These are phyloP conservation scores for Dendrolimus punctatus DNA, from an alignment of 1,140 invertebrate genomes.

Conservation along the genomic window DNA sequence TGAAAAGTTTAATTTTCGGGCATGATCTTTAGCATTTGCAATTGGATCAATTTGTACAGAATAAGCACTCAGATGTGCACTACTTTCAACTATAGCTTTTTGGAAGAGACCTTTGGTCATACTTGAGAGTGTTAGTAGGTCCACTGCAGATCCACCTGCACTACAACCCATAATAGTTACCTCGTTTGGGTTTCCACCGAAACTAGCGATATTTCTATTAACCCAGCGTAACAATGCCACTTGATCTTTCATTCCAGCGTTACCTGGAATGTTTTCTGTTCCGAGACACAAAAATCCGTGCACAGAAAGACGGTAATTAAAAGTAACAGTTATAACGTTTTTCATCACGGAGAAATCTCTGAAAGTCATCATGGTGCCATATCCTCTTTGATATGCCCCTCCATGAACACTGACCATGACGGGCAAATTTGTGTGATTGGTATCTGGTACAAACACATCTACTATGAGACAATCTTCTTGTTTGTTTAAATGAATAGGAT, in stretches of 20 bases:
- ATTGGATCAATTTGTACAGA: conserved; percentile 19
- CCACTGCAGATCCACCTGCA: conserved; percentile 19
- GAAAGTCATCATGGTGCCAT: conserved; percentile 8
- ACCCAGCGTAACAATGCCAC: conserved; percentile 26
- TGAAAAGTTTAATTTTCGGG: conserved; percentile 6
- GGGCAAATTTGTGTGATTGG: conserved; percentile 32
- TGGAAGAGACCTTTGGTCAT: conserved; percentile 20
- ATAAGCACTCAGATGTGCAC: conserved; percentile 11
- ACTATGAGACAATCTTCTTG: conserved; percentile 46
- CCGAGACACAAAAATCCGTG: conserved; percentile 31
- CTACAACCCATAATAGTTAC: conserved; percentile 23
- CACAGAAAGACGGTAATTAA: conserved; percentile 27
- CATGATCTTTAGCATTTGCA: conserved; percentile 15
- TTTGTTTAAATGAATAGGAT: neutral
- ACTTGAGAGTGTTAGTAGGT: conserved; percentile 22
- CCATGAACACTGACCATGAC: conserved; percentile 40
- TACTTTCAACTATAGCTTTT: conserved; percentile 28
- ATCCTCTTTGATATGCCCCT: conserved; percentile 25
- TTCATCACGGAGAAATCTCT: conserved; percentile 16
- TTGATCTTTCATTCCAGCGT: conserved; percentile 36
- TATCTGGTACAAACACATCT: conserved; percentile 43
- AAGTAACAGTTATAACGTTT: conserved; percentile 20
- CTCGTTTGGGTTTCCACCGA: conserved; percentile 30
- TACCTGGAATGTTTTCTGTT: conserved; percentile 26
- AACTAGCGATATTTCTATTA: conserved; percentile 19